These are phyloP conservation scores for Papilio polytes DNA, from an alignment of 1,140 invertebrate species.

Conservation along the genomic window DNA sequence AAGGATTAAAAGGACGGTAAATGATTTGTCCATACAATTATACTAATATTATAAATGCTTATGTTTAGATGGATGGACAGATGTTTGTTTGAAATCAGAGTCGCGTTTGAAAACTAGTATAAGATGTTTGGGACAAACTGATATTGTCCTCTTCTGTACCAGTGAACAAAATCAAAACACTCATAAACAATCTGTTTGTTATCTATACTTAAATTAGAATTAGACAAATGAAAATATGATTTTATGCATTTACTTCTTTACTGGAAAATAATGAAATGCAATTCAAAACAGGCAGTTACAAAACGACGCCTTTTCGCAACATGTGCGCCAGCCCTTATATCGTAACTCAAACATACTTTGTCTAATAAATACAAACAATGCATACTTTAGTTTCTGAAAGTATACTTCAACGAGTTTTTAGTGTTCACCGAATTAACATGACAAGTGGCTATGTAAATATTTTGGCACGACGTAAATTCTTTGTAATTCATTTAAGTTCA, in stretches of 20 bases:
- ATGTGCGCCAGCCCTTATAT: background rate
- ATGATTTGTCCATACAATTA: background rate
- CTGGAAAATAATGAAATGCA: background rate
- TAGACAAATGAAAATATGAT: background rate
- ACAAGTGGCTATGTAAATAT: conserved; percentile 8
- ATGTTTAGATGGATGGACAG: no score
- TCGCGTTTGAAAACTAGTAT: no score
- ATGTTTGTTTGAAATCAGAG: no score
- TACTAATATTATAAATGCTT: no score
- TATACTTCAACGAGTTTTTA: conserved; percentile 6
- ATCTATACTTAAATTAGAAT: background rate
- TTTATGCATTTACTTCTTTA: background rate
- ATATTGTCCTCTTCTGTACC: background rate
- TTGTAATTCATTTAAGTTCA: background rate
- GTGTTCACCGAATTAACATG: conserved; percentile 9
- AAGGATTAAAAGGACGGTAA: background rate
- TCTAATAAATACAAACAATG: conserved; percentile 13
- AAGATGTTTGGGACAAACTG: background rate
- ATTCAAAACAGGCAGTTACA: background rate
- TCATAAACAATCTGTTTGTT: background rate
- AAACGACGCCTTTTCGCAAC: background rate
- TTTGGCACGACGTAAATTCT: background rate
- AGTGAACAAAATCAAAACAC: no score
- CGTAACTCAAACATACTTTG: conserved; percentile 9
- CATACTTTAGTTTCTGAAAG: conserved; percentile 7